Percentiles rank a stretch among this genome's conserved stretches.
Conservation (phyloP, 2,888 invertebrate species). For the Iselma pallidipennis region DNA sequence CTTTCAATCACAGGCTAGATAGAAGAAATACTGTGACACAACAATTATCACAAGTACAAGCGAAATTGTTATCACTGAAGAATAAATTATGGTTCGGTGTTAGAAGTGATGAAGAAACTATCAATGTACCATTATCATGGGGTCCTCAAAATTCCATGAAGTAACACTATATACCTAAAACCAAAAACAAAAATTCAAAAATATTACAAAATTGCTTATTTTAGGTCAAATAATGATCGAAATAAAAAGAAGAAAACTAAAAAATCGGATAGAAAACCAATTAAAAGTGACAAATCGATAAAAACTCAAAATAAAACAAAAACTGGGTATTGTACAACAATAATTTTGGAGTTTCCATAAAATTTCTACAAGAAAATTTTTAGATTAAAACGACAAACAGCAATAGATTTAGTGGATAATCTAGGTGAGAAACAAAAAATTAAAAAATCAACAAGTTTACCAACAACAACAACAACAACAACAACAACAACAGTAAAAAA, state of each 20-base stretch:
- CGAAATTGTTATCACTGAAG: slow-evolving; percentile 69
- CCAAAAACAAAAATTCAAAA: too few relatives aligned
- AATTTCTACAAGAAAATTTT: slow-evolving; percentile 16
- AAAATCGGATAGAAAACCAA: slow-evolving; percentile 26
- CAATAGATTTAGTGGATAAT: slow-evolving; percentile 29
- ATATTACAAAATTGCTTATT: background rate
- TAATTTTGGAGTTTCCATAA: slow-evolving; percentile 8
- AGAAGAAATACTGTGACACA: slow-evolving; percentile 49
- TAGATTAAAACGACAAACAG: slow-evolving; percentile 41
- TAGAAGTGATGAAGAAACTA: slow-evolving; percentile 50
- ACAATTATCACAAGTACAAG: slow-evolving; percentile 66
- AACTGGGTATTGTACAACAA: slow-evolving; percentile 24
- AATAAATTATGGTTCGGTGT: slow-evolving; percentile 76
- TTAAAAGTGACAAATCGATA: slow-evolving; percentile 34
- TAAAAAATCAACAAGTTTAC: slow-evolving; percentile 46
- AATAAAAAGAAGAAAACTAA: background rate
- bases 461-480: slow-evolving; percentile 32
- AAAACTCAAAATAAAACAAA: slow-evolving; percentile 31
- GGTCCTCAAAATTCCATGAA: slow-evolving; percentile 49
- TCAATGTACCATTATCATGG: slow-evolving; percentile 66
- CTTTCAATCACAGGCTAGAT: slow-evolving; percentile 52
- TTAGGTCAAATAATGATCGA: background rate
- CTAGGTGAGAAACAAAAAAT: slow-evolving; percentile 24
- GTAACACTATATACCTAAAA: too few relatives aligned
- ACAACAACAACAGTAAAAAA: slow-evolving; percentile 24